A percentile compares a stretch with the other conserved stretches of the same genome.
These are phyloP conservation scores for Noctua comes DNA, from an alignment of 2,888 invertebrate species.

Conservation along the genomic window DNA sequence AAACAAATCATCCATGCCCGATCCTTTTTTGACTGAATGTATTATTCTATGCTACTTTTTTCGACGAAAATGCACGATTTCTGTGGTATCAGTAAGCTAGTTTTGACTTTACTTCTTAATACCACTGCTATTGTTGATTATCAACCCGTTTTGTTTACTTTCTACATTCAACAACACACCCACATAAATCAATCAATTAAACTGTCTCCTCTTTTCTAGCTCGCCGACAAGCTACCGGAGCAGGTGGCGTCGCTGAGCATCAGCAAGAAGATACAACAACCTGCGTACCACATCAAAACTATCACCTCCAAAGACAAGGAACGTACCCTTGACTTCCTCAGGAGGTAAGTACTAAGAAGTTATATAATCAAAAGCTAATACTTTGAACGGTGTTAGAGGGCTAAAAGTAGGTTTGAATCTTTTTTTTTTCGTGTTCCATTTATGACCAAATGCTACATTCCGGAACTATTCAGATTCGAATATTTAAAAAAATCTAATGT, in stretches of 20 bases:
- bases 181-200: not conserved
- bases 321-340: constrained; percentile 79
- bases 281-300: constrained; percentile 78
- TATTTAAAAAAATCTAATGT: not conserved
- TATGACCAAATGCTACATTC: no score
- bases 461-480: not conserved
- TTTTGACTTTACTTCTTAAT: no score
- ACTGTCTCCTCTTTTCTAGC: constrained; percentile 68
- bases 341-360: constrained; percentile 73
- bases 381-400: no score
- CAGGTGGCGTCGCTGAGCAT: constrained; percentile 83
- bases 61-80: not conserved
- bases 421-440: no score
- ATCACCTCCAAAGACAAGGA: constrained; percentile 80
- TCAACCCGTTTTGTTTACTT: not conserved
- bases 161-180: not conserved
- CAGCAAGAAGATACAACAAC: constrained; percentile 78
- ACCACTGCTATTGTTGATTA: not conserved
- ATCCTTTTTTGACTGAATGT: no score
- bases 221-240: constrained; percentile 85
- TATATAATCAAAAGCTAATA: not conserved
- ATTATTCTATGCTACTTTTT: not conserved
- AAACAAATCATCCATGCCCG: no score
- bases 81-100: not conserved
- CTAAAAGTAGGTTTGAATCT: no score